Percentiles rank a stretch among this genome's conserved stretches.
Conservation (phyloP, 1,140 invertebrate genomes). For the Phortica variegata region DNA sequence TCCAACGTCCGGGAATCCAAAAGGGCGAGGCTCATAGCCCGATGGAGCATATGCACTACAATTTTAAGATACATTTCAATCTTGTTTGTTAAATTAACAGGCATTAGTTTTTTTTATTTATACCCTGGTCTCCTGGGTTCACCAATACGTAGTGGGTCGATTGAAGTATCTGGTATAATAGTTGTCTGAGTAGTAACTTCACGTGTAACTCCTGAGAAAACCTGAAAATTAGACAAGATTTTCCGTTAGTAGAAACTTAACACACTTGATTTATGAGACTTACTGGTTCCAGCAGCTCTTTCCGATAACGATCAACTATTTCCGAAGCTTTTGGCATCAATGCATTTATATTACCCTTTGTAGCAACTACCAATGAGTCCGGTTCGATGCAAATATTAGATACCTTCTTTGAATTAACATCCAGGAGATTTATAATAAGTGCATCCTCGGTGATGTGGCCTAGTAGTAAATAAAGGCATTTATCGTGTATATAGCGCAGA, state of each 20-base stretch:
- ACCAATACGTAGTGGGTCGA: conserved; percentile 37
- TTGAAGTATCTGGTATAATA: conserved; percentile 2
- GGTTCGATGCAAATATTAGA: conserved; percentile 55
- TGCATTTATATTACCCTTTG: conserved; percentile 55
- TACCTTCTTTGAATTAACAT: conserved; percentile 55
- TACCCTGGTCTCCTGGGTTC: conserved; percentile 39
- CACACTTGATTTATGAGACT: background rate
- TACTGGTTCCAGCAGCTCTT: conserved; percentile 58
- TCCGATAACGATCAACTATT: conserved; percentile 56
- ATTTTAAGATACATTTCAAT: background rate
- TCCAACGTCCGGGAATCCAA: conserved; percentile 62
- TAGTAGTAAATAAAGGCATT: conserved; percentile 67
- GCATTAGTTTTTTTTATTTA: background rate
- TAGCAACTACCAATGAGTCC: conserved; percentile 47
- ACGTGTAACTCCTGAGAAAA: conserved; percentile 39
- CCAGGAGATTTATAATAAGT: conserved; percentile 67
- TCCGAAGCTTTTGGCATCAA: conserved; percentile 58
- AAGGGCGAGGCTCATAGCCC: conserved; percentile 39
- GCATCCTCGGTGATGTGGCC: conserved; percentile 65
- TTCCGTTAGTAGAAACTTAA: background rate
- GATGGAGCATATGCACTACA: conserved; percentile 25
- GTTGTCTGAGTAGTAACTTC: conserved; percentile 43
- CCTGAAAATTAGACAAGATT: conserved; percentile 8
- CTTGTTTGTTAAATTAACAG: background rate
- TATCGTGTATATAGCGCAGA: conserved; percentile 67